Conservation (phyloP, 1,140 invertebrate genomes). For the Rhynchophorus ferrugineus region DNA sequence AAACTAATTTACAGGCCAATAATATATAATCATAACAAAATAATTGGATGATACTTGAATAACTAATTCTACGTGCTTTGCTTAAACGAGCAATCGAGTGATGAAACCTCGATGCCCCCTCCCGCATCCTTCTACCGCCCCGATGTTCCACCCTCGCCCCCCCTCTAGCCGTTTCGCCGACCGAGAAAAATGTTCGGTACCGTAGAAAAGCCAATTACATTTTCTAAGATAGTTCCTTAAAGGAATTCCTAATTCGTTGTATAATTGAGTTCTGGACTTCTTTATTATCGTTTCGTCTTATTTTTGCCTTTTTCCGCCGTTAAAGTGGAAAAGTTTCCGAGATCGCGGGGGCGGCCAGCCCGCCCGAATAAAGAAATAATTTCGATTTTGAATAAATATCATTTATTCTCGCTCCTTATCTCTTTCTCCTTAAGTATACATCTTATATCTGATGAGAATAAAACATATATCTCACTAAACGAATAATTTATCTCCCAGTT, state of each 20-base stretch:
- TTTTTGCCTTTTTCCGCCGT: background rate
- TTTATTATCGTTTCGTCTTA: conserved; percentile 5
- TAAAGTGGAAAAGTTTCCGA: conserved; percentile 1
- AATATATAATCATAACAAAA: too few relatives aligned
- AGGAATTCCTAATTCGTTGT: conserved; percentile 15
- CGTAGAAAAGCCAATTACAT: conserved; percentile 11
- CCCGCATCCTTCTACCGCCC: too few relatives aligned
- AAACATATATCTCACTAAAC: background rate
- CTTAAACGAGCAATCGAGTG: too few relatives aligned
- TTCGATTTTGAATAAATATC: background rate
- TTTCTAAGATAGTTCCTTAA: conserved; percentile 13
- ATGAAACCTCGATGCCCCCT: too few relatives aligned
- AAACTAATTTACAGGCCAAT: too few relatives aligned
- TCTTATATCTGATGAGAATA: too few relatives aligned
- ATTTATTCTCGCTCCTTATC: background rate
- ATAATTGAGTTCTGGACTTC: conserved; percentile 13
- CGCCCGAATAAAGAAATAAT: background rate
- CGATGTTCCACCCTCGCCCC: too few relatives aligned
- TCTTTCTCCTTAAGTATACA: background rate
- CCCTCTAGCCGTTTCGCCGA: too few relatives aligned
- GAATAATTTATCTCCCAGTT: background rate
- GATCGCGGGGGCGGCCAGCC: too few relatives aligned
- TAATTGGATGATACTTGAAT: too few relatives aligned
- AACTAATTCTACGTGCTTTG: too few relatives aligned
- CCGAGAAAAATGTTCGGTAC: conserved; percentile 9